Evolutionary conservation across 2,888 invertebrate species (phyloP).

Genomic region (Anticlea derivata): DNA sequence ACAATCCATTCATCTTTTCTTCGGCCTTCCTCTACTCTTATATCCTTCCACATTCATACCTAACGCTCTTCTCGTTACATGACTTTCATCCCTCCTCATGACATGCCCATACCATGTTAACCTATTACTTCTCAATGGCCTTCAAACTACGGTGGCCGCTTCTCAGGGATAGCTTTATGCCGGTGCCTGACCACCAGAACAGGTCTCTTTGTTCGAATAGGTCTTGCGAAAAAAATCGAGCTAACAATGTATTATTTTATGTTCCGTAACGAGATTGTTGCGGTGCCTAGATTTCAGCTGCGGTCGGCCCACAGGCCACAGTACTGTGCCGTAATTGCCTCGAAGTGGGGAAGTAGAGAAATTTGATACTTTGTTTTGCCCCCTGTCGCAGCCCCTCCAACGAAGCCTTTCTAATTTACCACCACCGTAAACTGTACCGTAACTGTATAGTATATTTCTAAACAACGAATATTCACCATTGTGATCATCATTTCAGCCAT

Average conservation of each 20-base stretch:
- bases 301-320: slow-evolving; percentile 67
- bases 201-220: slow-evolving; percentile 64
- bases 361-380: slow-evolving; percentile 74
- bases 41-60: no score
- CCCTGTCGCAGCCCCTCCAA: slow-evolving; percentile 49
- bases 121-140: no score
- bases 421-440: slow-evolving; percentile 51
- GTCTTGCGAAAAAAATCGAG: slow-evolving; percentile 68
- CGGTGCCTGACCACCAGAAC: slow-evolving; percentile 43
- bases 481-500: no score
- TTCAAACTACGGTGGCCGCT: neutral
- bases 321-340: slow-evolving; percentile 75
- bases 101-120: no score
- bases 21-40: no score
- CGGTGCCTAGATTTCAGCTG: slow-evolving; percentile 70
- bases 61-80: no score
- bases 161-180: slow-evolving; percentile 2
- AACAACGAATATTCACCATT: no score
- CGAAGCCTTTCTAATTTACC: slow-evolving; percentile 76
- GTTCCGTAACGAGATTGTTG: slow-evolving; percentile 75
- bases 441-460: neutral
- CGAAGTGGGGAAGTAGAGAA: slow-evolving; percentile 78
- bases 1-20: no score
- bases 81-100: no score
- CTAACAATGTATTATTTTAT: slow-evolving; percentile 69